These are phyloP conservation scores for Hafferia zeledoni DNA, from an alignment of 2,797 vertebrate genomes.

Conservation along the genomic window DNA sequence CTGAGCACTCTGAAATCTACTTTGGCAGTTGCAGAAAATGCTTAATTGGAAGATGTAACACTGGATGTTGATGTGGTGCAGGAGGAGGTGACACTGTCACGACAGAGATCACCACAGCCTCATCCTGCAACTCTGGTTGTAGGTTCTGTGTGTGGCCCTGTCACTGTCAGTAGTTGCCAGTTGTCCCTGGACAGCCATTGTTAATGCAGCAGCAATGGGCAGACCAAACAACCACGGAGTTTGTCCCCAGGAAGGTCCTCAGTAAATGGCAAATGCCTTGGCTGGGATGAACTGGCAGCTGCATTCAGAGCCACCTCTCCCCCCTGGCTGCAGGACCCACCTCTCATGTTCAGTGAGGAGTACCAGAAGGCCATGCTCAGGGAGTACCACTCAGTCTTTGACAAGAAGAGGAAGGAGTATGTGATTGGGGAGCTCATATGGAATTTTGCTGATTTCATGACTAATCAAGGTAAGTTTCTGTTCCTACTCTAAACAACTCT, in stretches of 20 bases:
- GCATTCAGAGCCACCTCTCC: neutral
- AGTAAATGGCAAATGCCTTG: neutral
- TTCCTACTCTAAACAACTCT: neutral
- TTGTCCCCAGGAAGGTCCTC: neutral
- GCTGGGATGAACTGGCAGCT: neutral
- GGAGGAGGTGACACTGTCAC: too few species aligned
- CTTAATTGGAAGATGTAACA: neutral
- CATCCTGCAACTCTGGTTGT: neutral
- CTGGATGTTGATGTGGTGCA: neutral
- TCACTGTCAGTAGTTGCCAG: neutral
- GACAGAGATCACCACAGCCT: neutral
- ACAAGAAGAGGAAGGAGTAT: conserved; percentile 90
- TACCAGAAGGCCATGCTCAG: conserved; percentile 87
- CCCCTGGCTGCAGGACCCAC: conserved; percentile 85
- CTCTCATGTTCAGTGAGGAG: conserved; percentile 94
- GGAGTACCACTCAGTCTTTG: conserved; percentile 86
- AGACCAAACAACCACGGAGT: neutral
- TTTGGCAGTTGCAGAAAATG: neutral
- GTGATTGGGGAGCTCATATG: conserved; percentile 95
- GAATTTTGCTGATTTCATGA: conserved; percentile 99
- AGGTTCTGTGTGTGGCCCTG: neutral
- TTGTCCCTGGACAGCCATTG: neutral
- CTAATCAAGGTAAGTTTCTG: conserved; percentile 83
- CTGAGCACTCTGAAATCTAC: neutral
- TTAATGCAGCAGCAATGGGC: neutral